These are phyloP conservation scores for Bungarus multicinctus DNA, from an alignment of 2,113 vertebrate genomes.

Conservation along the genomic window DNA sequence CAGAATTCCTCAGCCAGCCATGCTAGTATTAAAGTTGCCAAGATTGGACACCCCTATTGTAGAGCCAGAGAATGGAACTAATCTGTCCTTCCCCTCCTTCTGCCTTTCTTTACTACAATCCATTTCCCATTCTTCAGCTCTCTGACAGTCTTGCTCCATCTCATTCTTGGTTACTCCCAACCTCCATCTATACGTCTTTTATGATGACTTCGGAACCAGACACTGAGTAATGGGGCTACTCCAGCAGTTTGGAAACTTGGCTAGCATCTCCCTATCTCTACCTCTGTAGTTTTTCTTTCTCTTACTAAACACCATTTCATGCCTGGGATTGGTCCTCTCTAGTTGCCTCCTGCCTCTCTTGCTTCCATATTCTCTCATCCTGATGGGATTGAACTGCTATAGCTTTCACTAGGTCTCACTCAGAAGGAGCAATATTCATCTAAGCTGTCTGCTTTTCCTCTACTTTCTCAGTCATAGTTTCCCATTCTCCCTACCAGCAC, in stretches of 20 bases:
- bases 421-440: neutral
- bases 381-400: neutral
- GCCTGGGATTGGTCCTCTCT: neutral
- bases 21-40: no score
- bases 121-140: neutral
- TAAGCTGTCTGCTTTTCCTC: neutral
- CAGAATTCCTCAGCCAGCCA: no score
- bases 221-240: neutral
- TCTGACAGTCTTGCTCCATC: neutral
- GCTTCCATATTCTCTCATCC: neutral
- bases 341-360: neutral
- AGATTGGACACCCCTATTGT: no score
- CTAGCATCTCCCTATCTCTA: neutral
- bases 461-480: neutral
- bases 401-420: neutral
- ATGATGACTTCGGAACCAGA: neutral
- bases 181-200: neutral
- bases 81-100: neutral
- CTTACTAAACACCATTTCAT: neutral
- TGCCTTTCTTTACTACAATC: neutral
- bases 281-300: neutral
- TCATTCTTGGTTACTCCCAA: neutral
- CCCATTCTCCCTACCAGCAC: neutral
- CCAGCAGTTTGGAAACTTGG: neutral
- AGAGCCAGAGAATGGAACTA: neutral